A percentile compares a stretch with the other conserved stretches of the same genome.
These are phyloP conservation scores for Plagodis pulveraria DNA, from an alignment of 2,888 invertebrate genomes.

Conservation along the genomic window DNA sequence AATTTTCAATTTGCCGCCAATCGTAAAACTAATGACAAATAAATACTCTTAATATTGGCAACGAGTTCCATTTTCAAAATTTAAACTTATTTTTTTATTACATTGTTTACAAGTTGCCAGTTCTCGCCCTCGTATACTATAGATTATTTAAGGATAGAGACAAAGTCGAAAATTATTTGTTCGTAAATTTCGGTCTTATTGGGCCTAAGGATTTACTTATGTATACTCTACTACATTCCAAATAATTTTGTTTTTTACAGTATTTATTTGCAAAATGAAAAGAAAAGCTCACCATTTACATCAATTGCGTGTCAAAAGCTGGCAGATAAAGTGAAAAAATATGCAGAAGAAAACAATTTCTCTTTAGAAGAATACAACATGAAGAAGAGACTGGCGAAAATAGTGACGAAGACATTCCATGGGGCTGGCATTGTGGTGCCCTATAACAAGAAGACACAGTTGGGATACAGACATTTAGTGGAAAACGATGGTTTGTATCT, in stretches of 20 bases:
- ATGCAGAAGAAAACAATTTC: conserved; percentile 86
- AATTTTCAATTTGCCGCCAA: too few species aligned
- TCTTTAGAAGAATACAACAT: conserved; percentile 82
- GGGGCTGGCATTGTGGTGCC: conserved; percentile 94
- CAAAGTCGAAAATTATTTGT: too few species aligned
- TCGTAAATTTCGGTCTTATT: too few species aligned
- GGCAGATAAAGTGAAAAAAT: conserved; percentile 86
- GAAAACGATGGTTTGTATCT: conserved; percentile 87
- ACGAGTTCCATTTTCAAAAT: too few species aligned
- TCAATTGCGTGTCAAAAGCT: conserved; percentile 85
- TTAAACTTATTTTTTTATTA: too few species aligned
- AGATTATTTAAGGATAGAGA: too few species aligned
- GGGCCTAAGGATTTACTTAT: too few species aligned
- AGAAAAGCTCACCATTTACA: conserved; percentile 86
- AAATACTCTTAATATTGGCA: too few species aligned
- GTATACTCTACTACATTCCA: neutral
- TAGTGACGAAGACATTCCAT: conserved; percentile 90
- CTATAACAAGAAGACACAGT: conserved; percentile 90
- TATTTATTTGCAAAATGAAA: conserved; percentile 79
- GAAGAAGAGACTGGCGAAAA: conserved; percentile 86
- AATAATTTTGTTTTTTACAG: conserved; percentile 60
- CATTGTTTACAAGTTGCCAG: too few species aligned
- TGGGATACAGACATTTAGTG: conserved; percentile 92
- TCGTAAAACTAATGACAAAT: too few species aligned
- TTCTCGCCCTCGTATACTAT: too few species aligned